These are phyloP conservation scores for Ornithorhynchus anatinus DNA, from an alignment of 2,113 vertebrate species.

Conservation along the genomic window DNA sequence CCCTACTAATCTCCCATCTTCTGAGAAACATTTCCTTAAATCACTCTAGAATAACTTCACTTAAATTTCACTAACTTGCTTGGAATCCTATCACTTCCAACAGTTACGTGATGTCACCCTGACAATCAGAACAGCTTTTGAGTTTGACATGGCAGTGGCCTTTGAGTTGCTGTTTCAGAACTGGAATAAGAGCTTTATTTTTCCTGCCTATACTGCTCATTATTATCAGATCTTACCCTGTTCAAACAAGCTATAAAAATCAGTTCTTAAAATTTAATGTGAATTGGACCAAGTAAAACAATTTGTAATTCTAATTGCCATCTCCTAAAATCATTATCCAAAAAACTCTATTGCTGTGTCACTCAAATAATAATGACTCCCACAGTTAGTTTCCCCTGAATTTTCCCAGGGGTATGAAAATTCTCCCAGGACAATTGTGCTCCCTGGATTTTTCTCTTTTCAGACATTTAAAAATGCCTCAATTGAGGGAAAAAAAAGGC, in stretches of 20 bases:
- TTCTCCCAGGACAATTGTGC: slow-evolving; percentile 4
- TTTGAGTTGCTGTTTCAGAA: neutral
- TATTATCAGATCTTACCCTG: neutral
- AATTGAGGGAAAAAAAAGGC: neutral
- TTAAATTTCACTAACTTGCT: neutral
- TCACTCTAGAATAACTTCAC: neutral
- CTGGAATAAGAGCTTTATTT: neutral
- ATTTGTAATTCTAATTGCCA: no score
- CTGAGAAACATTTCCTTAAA: neutral
- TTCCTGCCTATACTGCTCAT: slow-evolving; percentile 8
- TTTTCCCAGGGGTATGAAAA: neutral
- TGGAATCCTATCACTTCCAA: neutral
- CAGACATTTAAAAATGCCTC: neutral
- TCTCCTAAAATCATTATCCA: neutral
- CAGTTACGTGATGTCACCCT: neutral
- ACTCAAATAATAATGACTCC: neutral
- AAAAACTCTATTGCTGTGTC: neutral
- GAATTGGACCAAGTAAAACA: no score
- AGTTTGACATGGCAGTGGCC: neutral
- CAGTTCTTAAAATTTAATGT: slow-evolving; percentile 11
- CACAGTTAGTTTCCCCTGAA: neutral
- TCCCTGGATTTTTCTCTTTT: neutral
- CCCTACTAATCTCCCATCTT: neutral
- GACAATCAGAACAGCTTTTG: neutral
- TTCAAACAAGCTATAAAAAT: slow-evolving; percentile 3